phyloP scores from a whole-genome alignment of 2,888 invertebrate species.

The Criorhina ranunculi region DNA sequence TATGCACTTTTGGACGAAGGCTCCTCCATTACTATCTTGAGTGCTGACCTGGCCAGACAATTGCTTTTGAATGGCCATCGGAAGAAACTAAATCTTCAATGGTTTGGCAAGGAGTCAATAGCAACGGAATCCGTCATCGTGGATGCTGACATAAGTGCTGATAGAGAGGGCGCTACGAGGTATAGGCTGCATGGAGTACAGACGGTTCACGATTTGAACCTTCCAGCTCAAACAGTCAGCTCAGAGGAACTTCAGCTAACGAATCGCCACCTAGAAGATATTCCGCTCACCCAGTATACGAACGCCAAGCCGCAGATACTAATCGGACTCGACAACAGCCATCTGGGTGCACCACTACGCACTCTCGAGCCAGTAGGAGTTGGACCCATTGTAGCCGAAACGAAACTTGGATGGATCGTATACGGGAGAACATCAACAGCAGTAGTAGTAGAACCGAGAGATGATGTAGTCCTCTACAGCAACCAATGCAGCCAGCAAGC shows the following conservation, averaged over 20 bases:
- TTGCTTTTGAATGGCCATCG: neutral
- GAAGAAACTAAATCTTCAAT: neutral
- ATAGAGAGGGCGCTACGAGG: neutral
- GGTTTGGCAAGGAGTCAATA: neutral
- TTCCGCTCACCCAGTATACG: neutral
- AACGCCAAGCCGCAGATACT: conserved; percentile 16
- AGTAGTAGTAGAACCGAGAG: neutral
- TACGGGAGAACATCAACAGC: neutral
- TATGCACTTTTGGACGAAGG: no score
- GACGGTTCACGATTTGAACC: conserved; percentile 55
- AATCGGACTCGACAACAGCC: conserved; percentile 14
- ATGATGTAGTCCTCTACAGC: conserved; percentile 2
- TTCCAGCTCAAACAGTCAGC: conserved; percentile 52
- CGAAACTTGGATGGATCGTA: conserved; percentile 9
- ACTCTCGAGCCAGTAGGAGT: neutral
- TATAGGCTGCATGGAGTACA: conserved; percentile 33
- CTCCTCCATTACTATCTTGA: no score
- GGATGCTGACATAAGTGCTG: conserved; percentile 1
- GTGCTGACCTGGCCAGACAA: no score
- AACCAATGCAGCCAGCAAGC: neutral
- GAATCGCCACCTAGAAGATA: conserved; percentile 3
- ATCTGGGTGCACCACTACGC: neutral
- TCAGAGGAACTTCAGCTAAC: conserved; percentile 37
- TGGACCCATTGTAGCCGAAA: neutral
- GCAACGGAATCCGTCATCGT: neutral